Conservation (phyloP, 2,113 vertebrate genomes). For the Paratilapia polleni region DNA sequence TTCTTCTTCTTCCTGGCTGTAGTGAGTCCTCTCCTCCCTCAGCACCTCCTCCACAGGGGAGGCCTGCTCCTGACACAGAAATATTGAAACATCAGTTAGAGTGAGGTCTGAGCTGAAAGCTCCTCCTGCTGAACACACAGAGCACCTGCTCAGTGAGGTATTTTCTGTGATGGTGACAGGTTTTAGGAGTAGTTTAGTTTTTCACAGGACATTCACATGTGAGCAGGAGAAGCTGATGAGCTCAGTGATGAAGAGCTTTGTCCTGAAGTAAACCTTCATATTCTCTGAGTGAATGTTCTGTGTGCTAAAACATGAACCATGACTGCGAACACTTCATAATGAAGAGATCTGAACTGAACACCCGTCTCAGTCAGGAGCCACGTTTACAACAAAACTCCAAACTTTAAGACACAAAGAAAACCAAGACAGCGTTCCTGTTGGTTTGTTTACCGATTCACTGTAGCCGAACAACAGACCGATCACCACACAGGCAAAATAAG, state of each 20-base stretch:
- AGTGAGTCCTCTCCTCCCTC: slow-evolving; percentile 26
- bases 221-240: neutral
- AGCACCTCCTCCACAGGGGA: slow-evolving; percentile 52
- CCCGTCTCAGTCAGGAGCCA: no score
- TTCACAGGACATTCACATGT: neutral
- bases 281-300: neutral
- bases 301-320: no score
- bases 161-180: neutral
- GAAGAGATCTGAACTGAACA: no score
- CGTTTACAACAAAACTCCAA: no score
- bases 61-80: slow-evolving; percentile 14
- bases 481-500: no score
- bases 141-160: neutral
- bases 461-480: no score
- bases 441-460: no score
- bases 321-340: no score
- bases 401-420: no score
- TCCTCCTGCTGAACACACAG: no score
- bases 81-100: neutral
- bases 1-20: neutral
- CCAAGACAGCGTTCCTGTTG: no score
- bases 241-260: neutral
- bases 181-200: no score
- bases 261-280: neutral
- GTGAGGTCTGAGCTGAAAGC: neutral